These are phyloP conservation scores for Eristalinus sepulchralis DNA, from an alignment of 2,888 invertebrate species.

Conservation along the genomic window DNA sequence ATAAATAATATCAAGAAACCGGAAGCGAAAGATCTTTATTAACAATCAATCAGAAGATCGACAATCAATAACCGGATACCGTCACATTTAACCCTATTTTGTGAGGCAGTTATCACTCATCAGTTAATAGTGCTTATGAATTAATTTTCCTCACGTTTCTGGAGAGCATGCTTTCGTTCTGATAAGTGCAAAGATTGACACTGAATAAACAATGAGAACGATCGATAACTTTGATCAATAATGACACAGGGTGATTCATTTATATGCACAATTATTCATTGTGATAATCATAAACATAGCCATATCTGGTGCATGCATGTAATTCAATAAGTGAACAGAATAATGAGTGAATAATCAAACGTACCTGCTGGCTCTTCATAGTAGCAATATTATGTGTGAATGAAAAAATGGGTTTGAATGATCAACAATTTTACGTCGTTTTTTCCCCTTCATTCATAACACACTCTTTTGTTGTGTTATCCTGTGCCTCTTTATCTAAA, in stretches of 20 bases:
- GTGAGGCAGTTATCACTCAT: neutral
- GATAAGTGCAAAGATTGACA: neutral
- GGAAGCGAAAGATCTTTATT: conserved; percentile 9
- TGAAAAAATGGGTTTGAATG: too few species aligned
- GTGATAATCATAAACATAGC: neutral
- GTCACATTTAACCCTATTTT: conserved; percentile 5
- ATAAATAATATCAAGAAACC: neutral
- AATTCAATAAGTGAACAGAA: neutral
- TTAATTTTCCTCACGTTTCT: neutral
- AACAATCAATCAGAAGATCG: neutral
- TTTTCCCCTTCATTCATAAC: too few species aligned
- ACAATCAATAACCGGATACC: conserved; percentile 25
- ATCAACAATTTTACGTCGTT: too few species aligned
- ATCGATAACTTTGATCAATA: conserved; percentile 16
- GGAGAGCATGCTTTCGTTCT: neutral
- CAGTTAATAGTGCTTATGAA: neutral
- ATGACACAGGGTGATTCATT: conserved; percentile 1
- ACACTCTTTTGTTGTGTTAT: too few species aligned
- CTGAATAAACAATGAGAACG: conserved; percentile 10
- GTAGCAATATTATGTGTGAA: too few species aligned
- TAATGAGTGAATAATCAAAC: neutral
- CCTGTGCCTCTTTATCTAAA: too few species aligned
- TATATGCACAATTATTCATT: conserved; percentile 6
- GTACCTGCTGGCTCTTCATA: too few species aligned
- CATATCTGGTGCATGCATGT: neutral